Percentiles rank a stretch among this genome's conserved stretches.
These are phyloP conservation scores for Scaptomyza reducta DNA, from an alignment of 2,888 invertebrate genomes.

Conservation along the genomic window DNA sequence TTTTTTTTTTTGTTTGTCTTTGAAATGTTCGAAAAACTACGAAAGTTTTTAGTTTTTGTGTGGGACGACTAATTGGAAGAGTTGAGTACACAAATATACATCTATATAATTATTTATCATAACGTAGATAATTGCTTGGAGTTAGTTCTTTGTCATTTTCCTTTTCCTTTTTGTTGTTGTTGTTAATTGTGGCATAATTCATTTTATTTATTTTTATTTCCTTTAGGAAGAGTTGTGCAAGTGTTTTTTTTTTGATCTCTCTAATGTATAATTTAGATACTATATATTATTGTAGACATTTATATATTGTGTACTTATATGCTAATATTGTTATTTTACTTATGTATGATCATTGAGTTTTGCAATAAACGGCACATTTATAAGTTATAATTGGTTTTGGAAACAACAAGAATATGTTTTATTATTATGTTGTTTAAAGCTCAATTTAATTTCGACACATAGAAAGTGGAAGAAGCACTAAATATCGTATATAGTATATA, in stretches of 20 bases:
- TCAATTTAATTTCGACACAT: slow-evolving; percentile 79
- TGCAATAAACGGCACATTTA: slow-evolving; percentile 72
- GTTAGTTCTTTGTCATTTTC: slow-evolving; percentile 54
- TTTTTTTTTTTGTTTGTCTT: slow-evolving; percentile 30
- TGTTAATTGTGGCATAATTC: slow-evolving; percentile 68
- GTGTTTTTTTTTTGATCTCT: slow-evolving; percentile 45
- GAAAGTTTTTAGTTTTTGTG: slow-evolving; percentile 24
- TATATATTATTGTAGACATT: slow-evolving; percentile 69
- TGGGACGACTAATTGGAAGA: slow-evolving; percentile 65
- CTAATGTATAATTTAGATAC: slow-evolving; percentile 41
- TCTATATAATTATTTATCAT: slow-evolving; percentile 32
- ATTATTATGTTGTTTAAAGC: slow-evolving; percentile 65
- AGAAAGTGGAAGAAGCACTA: slow-evolving; percentile 57
- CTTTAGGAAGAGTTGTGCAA: slow-evolving; percentile 78
- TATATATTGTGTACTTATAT: slow-evolving; percentile 55
- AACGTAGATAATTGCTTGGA: slow-evolving; percentile 75
- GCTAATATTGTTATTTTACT: slow-evolving; percentile 29
- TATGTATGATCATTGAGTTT: slow-evolving; percentile 46
- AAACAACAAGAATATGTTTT: slow-evolving; percentile 39
- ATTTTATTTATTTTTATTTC: slow-evolving; percentile 62
- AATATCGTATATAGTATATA: slow-evolving; percentile 25
- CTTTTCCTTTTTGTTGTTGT: slow-evolving; percentile 15
- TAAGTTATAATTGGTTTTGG: slow-evolving; percentile 67
- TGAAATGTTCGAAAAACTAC: slow-evolving; percentile 62
- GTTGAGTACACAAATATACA: slow-evolving; percentile 54